Evolutionary conservation across 2,113 vertebrate species (phyloP).

Genomic region (Spea multiplicata): DNA sequence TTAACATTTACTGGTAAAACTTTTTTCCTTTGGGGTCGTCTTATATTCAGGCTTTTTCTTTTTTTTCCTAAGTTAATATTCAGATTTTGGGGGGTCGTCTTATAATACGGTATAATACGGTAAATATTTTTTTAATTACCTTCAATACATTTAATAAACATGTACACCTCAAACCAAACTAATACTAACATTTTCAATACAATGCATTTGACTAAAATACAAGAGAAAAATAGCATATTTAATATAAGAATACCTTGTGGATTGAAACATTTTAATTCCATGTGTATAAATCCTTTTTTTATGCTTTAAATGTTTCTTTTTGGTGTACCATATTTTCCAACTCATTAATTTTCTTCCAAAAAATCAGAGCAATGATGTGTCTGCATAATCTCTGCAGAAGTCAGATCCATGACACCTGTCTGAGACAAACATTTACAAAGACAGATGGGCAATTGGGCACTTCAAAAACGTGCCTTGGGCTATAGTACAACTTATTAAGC

Average conservation of each 20-base stretch:
- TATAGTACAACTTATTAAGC: not conserved
- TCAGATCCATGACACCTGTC: not conserved
- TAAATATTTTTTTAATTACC: no score
- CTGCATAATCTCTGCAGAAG: slow-evolving; percentile 5
- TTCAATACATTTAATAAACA: no score
- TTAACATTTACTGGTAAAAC: no score
- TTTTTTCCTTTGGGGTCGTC: no score
- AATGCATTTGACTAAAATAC: no score
- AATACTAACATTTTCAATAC: no score
- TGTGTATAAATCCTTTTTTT: not conserved
- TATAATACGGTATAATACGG: no score
- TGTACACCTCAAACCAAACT: no score
- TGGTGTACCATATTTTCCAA: not conserved
- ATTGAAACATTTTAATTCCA: not conserved
- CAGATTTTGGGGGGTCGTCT: no score
- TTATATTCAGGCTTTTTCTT: no score
- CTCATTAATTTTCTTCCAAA: not conserved
- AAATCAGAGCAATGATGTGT: not conserved
- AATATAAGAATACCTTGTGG: not conserved
- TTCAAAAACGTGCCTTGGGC: slow-evolving; percentile 20
- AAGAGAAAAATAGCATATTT: not conserved
- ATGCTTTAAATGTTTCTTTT: not conserved
- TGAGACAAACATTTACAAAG: not conserved
- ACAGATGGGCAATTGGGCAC: slow-evolving; percentile 13
- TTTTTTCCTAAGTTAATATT: no score